These are phyloP conservation scores for Mormyrus hasselquistii DNA, from an alignment of 2,797 vertebrate genomes.

Conservation along the genomic window DNA sequence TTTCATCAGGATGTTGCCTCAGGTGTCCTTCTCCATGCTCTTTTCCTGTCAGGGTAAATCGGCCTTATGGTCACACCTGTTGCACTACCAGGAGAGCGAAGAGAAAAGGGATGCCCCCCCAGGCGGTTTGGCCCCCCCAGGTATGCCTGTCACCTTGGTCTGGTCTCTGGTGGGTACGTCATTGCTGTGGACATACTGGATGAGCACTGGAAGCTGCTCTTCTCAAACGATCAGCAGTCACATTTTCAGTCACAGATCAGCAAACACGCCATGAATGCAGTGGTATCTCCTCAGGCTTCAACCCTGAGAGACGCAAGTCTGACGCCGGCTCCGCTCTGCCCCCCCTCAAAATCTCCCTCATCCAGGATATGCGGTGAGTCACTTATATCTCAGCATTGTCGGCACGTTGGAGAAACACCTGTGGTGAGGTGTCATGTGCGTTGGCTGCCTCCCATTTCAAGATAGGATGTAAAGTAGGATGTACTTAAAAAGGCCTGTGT, in stretches of 20 bases:
- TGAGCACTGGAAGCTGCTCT: neutral
- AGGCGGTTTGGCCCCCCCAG: constrained; percentile 78
- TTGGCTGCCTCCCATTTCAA: neutral
- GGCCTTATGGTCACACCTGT: constrained; percentile 92
- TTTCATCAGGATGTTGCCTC: neutral
- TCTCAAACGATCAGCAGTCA: neutral
- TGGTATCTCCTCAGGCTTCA: constrained; percentile 65
- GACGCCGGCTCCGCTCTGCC: constrained; percentile 82
- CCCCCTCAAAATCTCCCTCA: constrained; percentile 85
- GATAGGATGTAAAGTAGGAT: neutral
- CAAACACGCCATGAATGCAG: neutral
- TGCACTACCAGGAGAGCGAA: constrained; percentile 91
- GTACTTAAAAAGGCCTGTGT: neutral
- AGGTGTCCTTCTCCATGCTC: neutral
- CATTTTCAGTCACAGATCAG: neutral
- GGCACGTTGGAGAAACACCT: neutral
- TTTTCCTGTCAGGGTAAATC: constrained; percentile 79
- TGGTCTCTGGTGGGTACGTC: neutral
- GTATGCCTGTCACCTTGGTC: constrained; percentile 50
- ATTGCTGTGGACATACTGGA: neutral
- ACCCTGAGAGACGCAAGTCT: constrained; percentile 88
- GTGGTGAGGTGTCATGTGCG: neutral
- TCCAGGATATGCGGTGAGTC: constrained; percentile 94
- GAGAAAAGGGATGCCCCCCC: constrained; percentile 82
- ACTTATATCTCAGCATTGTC: neutral